A percentile compares a stretch with the other conserved stretches of the same genome.
phyloP scores from a whole-genome alignment of 2,113 vertebrate genomes.

The Mionectes macconnelli region DNA sequence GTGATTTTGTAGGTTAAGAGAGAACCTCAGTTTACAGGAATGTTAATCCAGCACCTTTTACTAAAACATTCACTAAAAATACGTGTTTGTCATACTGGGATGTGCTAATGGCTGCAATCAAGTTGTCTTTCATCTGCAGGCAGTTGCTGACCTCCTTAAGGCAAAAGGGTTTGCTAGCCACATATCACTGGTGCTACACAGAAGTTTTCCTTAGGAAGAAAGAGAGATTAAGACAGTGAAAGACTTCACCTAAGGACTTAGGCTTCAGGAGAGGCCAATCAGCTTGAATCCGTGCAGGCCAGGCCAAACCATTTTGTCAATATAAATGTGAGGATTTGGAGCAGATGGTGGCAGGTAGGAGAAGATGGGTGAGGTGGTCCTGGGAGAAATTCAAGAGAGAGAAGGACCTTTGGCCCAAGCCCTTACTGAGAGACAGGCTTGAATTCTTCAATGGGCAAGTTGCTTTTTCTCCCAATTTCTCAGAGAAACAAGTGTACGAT shows the following conservation, averaged over 20 bases:
- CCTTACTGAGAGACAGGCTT: not conserved
- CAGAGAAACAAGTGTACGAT: not conserved
- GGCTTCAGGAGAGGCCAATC: not conserved
- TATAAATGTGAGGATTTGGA: not conserved
- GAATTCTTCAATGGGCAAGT: not conserved
- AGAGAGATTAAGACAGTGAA: not conserved
- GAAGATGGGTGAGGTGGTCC: not conserved
- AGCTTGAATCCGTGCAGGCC: not conserved
- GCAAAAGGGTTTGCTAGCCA: not conserved
- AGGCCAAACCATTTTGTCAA: not conserved
- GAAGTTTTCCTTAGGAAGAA: not conserved
- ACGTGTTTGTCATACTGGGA: constrained; percentile 7
- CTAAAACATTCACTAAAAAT: constrained; percentile 13
- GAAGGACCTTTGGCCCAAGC: not conserved
- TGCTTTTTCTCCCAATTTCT: not conserved
- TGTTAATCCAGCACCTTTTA: constrained; percentile 19
- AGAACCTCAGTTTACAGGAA: not conserved
- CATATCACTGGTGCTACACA: not conserved
- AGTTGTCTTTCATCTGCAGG: constrained; percentile 29
- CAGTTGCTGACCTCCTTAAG: constrained; percentile 39
- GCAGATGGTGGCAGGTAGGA: not conserved
- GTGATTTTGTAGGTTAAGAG: not conserved
- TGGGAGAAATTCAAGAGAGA: not conserved
- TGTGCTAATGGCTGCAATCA: constrained; percentile 40
- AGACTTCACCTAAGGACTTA: not conserved